Base-by-base conservation (phyloP, 2,797 vertebrate species). In the Pteronotus mesoamericanus region DNA sequence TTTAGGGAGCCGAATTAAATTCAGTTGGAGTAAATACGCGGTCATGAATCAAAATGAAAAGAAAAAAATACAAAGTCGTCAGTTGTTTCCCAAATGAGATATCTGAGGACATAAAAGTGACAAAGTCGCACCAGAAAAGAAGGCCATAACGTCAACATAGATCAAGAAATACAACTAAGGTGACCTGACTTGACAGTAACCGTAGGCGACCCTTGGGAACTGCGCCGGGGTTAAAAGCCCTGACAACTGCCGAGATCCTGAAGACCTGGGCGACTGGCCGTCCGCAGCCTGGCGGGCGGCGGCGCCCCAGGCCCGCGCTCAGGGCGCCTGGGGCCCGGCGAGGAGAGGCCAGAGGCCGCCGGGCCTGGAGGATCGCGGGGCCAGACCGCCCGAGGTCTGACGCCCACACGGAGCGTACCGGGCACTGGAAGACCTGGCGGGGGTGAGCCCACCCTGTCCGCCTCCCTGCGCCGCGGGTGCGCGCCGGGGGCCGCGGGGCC, bases 21-120 rank as follows among this genome's bases (percentile, higher is more conserved):
- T 79, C 89, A 46, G 39, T 18, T 39, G 59, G 55, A 89, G 46
- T 69, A 77, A 90, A 51, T 61, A 95, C 42, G 19, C 42, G 69
- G 21, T 66, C 55, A 32, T 14, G 86, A 78, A 24, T 77, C 69
- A 53, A 95, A 94, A 74, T 18, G 42, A 19, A 29, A 46, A 11
- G 26, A 48, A 22, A 34, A 51, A n/a, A 53, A 59, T 37, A n/a
- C 61, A 12, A 39, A 42, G 51, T 39, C 80, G n/a, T 34, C 82
- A 0, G 46, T 24, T 11, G 26, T 34, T 46, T 95, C 37, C 77
- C 21, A 57, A 42, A 85, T 18, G 42, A 61, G 55, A 82, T 64
- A 2, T 53, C 37, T 24, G 78, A 74, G 46, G 55, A 79, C 68
- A 59, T 24, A 46, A 53, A 86, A 57, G 46, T 44, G 84, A n/a